Evolutionary conservation across 2,797 vertebrate species (phyloP), one percentile per base, ranked within the genome.

Genomic region (Cygnus olor): DNA sequence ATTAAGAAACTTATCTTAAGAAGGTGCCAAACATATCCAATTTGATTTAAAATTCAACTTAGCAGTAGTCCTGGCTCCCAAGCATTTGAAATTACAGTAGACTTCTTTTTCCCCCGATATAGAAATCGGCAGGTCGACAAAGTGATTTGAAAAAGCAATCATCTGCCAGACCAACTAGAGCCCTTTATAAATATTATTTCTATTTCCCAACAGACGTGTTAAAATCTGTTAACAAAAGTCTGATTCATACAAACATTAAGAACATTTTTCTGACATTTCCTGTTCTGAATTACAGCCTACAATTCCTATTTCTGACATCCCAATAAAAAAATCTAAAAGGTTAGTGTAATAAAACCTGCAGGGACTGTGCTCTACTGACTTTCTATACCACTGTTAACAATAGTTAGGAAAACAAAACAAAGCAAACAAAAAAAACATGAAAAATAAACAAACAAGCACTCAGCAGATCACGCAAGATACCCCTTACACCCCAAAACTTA

Each of bases 21-120:
- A 69, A 64, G 24, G 16, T 65, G 38, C n/a, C 40, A 69, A 69
- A 76, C 34, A 88, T 25, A 80, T 56, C 11, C 34, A 74, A 89
- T 85, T 76, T 78, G 1, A 85, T 73, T 90, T 90, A 66, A 91
- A 91, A 68, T 63, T 72, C n/a, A 92, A 83, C 40, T 90, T 71
- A 66, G 56, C 64, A 83, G 58, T 47, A 47, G 47, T 71, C 45
- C 34, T 85, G 14, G 27, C 68, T 79, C 71, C 32, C 78, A 82
- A 89, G 58, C 38, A 54, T 70, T 65, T 82, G 57, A 42, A 74
- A 80, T 86, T 60, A 79, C 14, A 77, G 64, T 71, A 81, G 24
- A 22, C 66, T 57, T n/a, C n/a, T 49, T 63, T 64, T 85, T 78
- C 38, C 17, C n/a, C 53, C 68, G 13, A 78, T 34, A 54, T 38